These are phyloP conservation scores for Hypothenemus hampei DNA, from an alignment of 1,140 invertebrate genomes.

Conservation along the genomic window DNA sequence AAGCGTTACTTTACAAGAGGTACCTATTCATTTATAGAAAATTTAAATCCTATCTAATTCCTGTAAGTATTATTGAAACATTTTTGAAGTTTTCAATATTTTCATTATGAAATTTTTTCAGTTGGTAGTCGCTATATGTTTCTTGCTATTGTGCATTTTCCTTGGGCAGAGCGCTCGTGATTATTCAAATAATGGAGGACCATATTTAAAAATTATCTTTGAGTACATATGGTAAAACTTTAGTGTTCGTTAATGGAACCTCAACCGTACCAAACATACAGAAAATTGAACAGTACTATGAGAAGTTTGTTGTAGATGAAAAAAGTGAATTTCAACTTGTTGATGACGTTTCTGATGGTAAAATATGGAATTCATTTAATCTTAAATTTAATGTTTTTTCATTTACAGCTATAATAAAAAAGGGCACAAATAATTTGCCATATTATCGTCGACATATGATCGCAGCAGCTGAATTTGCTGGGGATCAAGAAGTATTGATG, in stretches of 20 bases:
- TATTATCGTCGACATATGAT: constrained; percentile 39
- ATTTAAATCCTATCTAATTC: constrained; percentile 19
- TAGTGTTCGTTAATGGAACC: constrained; percentile 29
- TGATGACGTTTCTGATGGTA: constrained; percentile 27
- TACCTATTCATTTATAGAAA: constrained; percentile 10
- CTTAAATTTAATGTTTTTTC: constrained; percentile 7
- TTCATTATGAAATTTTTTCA: constrained; percentile 15
- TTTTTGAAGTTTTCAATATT: not conserved
- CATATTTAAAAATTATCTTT: constrained; percentile 30
- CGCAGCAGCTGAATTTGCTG: constrained; percentile 41
- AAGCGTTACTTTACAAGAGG: constrained; percentile 10
- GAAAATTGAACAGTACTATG: constrained; percentile 23
- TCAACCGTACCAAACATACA: constrained; percentile 1
- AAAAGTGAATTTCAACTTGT: constrained; percentile 22
- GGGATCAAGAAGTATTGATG: constrained; percentile 9
- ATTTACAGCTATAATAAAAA: constrained; percentile 39
- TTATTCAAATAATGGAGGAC: constrained; percentile 13
- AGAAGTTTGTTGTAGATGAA: constrained; percentile 18
- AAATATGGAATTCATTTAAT: not conserved
- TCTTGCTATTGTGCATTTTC: constrained; percentile 28
- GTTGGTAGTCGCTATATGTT: constrained; percentile 22
- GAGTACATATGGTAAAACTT: constrained; percentile 31
- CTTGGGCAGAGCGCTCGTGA: constrained; percentile 19
- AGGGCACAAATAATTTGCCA: constrained; percentile 36
- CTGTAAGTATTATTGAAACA: constrained; percentile 23